These are phyloP conservation scores for Monodelphis domestica DNA, from an alignment of 2,797 vertebrate genomes.

Conservation along the genomic window DNA sequence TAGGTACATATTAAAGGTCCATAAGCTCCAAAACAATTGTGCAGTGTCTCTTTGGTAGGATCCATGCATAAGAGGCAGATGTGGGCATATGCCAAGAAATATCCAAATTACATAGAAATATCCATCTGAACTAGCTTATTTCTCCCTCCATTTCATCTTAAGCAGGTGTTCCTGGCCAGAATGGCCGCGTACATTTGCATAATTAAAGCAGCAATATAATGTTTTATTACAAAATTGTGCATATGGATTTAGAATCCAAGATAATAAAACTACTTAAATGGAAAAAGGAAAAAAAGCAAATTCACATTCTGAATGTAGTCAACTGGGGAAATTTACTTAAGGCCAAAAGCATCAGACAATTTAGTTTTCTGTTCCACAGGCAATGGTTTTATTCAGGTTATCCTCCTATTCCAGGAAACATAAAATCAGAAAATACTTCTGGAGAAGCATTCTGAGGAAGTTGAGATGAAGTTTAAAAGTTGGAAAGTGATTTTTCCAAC, in stretches of 20 bases:
- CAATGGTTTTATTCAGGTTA: conserved; percentile 32
- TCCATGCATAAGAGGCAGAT: conserved; percentile 14
- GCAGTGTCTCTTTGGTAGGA: neutral
- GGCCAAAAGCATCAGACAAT: conserved; percentile 37
- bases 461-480: conserved; percentile 44
- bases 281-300: conserved; percentile 28
- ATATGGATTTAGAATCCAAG: conserved; percentile 5
- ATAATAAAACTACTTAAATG: conserved; percentile 35
- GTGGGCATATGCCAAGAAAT: conserved; percentile 13
- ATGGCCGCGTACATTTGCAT: neutral
- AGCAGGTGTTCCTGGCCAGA: neutral
- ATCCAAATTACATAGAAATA: conserved; percentile 11
- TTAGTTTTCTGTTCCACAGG: conserved; percentile 37
- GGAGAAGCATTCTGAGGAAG: no score
- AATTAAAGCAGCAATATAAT: conserved; percentile 4
- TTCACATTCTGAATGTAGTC: conserved; percentile 21
- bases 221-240: neutral
- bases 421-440: conserved; percentile 29
- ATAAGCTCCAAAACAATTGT: neutral
- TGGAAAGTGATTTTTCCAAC: conserved; percentile 1
- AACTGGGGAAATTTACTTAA: conserved; percentile 25
- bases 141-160: conserved; percentile 38
- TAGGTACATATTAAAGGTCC: neutral
- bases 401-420: conserved; percentile 6
- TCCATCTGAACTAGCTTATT: neutral